Evolutionary conservation across 2,113 vertebrate genomes (phyloP), one percentile per base, ranked within the genome.

Genomic region (Apaloderma vittatum): DNA sequence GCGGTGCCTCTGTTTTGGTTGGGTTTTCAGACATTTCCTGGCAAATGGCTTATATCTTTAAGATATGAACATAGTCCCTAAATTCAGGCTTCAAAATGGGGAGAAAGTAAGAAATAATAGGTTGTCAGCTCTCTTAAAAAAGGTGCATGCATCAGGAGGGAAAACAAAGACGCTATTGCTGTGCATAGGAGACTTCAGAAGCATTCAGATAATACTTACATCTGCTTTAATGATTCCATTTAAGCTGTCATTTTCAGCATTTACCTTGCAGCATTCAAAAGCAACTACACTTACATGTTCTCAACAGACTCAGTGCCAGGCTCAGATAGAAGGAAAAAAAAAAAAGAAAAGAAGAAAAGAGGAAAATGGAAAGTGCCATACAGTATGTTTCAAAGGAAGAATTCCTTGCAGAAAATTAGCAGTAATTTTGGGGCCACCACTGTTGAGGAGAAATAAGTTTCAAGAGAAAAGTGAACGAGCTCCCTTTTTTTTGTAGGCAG

Each of bases 181-280:
- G 71, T 93, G 90, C 97, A 96, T 95, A 94, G 89, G 84, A 97
- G 95, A 66, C 92, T 97, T 94, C 96, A 90, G 97, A 97, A 97
- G 94, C 95, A 95, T 97, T 98, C 97, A 93, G 94, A 94, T 98
- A 97, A 98, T 98, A 97, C 97, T 97, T 95, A 95, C 85, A 86
- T 98, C 97, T 97, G 76, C 96, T 97, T 98, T 98, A 98, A 98
- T 98, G 97, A 98, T 97, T 97, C 98, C 97, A 98, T 98, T 98
- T 98, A 97, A 98, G 93, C 97, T 98, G 97, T 98, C 97, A 98
- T 98, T 98, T 98, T 97, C 96, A 95, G 92, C 97, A 98, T 98
- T 98, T 98, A 97, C 97, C 95, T 97, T 92, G 84, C 95, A 96
- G 94, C 96, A 96, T 98, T 98, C 97, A 98, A 98, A 98, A 97